These are phyloP conservation scores for Troilus luridus DNA, from an alignment of 2,888 invertebrate species.

Conservation along the genomic window DNA sequence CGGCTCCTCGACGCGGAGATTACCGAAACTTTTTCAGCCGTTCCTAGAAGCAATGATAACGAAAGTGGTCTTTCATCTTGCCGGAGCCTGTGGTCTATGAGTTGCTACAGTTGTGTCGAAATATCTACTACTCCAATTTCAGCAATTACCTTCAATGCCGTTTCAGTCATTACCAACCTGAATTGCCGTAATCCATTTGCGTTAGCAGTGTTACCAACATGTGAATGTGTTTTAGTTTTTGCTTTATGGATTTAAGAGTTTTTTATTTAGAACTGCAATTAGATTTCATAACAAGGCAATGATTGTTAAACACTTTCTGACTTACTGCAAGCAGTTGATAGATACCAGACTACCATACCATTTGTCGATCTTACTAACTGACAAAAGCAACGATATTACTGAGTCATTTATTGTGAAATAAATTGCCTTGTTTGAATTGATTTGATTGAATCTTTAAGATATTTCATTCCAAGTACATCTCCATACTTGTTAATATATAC, in stretches of 20 bases:
- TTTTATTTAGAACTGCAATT: not conserved
- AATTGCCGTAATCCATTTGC: not conserved
- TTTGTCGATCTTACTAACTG: too few species aligned
- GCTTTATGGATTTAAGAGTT: not conserved
- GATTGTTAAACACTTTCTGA: too few species aligned
- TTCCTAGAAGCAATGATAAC: not conserved
- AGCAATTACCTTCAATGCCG: constrained; percentile 10
- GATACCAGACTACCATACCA: too few species aligned
- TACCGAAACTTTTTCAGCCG: not conserved
- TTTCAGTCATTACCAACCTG: constrained; percentile 5
- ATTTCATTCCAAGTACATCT: too few species aligned
- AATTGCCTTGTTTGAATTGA: too few species aligned
- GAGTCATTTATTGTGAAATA: too few species aligned
- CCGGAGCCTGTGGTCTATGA: not conserved
- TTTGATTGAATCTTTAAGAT: too few species aligned
- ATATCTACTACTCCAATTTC: not conserved
- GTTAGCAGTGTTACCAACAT: not conserved
- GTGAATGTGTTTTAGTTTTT: not conserved
- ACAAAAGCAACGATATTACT: too few species aligned
- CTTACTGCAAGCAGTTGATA: too few species aligned
- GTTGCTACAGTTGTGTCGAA: not conserved
- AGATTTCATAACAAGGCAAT: too few species aligned
- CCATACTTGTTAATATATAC: too few species aligned
- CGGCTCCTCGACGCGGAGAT: not conserved
- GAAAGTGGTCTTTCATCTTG: not conserved